These are phyloP conservation scores for Trichomalopsis sarcophagae DNA, from an alignment of 1,140 invertebrate species.

Conservation along the genomic window DNA sequence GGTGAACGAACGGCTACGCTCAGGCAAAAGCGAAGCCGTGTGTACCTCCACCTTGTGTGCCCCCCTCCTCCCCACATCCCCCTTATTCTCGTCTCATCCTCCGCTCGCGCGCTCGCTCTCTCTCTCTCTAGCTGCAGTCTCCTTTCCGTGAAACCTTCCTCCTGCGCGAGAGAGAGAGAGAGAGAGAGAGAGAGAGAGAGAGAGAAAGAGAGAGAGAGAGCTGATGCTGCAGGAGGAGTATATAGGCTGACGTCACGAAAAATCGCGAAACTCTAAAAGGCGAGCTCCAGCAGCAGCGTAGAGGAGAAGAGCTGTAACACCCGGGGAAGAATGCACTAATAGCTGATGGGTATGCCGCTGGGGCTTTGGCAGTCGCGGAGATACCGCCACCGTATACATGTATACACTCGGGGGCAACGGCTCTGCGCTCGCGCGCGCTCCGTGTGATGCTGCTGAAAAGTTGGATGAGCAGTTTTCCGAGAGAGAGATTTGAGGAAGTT, in stretches of 20 bases:
- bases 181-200: too few species aligned
- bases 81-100: constrained; percentile 52
- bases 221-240: constrained; percentile 8
- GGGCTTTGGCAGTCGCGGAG: neutral
- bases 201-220: neutral
- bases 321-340: neutral
- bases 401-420: too few species aligned
- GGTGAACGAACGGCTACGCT: constrained; percentile 74
- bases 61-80: constrained; percentile 38
- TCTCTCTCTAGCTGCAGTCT: constrained; percentile 61
- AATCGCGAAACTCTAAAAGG: constrained; percentile 35
- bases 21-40: constrained; percentile 70
- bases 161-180: neutral
- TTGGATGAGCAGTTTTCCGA: neutral
- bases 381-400: neutral
- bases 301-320: neutral
- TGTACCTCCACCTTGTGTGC: constrained; percentile 60
- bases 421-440: too few species aligned
- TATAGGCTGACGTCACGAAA: constrained; percentile 30
- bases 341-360: neutral
- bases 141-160: constrained; percentile 59
- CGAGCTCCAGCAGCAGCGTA: neutral
- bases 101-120: constrained; percentile 36
- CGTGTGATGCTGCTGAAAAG: neutral
- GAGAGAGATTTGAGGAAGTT: neutral